Evolutionary conservation across 1,140 invertebrate genomes (phyloP).

Genomic region (Brachionus rubens): DNA sequence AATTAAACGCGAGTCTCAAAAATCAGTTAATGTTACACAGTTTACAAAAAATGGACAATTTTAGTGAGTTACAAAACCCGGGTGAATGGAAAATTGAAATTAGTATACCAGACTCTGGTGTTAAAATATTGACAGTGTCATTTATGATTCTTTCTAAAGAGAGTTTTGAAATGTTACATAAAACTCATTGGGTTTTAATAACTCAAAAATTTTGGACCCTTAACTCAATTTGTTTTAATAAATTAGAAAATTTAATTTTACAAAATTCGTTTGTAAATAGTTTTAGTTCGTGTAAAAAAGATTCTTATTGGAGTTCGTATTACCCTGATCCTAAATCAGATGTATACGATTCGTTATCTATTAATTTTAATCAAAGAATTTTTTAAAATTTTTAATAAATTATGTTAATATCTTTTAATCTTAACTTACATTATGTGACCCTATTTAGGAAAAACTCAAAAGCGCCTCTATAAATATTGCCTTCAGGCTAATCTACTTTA

Average conservation of each 20-base stretch:
- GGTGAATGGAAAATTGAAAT: constrained; percentile 4
- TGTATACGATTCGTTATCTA: not conserved
- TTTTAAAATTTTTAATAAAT: not conserved
- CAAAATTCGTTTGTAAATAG: not conserved
- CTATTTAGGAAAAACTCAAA: no score
- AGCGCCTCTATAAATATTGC: no score
- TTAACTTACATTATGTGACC: no score
- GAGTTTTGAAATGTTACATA: not conserved
- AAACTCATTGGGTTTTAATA: not conserved
- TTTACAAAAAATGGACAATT: not conserved
- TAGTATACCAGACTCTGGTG: not conserved
- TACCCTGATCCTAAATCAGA: constrained; percentile 35
- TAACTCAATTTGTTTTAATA: not conserved
- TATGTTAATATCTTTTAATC: no score
- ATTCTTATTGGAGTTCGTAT: constrained; percentile 20
- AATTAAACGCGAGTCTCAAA: not conserved
- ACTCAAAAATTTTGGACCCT: not conserved
- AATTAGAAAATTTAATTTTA: not conserved
- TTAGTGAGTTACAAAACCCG: not conserved
- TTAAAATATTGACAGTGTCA: not conserved
- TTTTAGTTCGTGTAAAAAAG: not conserved
- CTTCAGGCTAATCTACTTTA: no score
- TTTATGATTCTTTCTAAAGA: not conserved
- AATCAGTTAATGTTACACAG: not conserved
- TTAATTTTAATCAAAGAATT: constrained; percentile 18